A percentile compares a stretch with the other conserved stretches of the same genome.
Evolutionary conservation across 2,113 vertebrate genomes (phyloP).

Genomic region (Epinephelus fuscoguttatus): DNA sequence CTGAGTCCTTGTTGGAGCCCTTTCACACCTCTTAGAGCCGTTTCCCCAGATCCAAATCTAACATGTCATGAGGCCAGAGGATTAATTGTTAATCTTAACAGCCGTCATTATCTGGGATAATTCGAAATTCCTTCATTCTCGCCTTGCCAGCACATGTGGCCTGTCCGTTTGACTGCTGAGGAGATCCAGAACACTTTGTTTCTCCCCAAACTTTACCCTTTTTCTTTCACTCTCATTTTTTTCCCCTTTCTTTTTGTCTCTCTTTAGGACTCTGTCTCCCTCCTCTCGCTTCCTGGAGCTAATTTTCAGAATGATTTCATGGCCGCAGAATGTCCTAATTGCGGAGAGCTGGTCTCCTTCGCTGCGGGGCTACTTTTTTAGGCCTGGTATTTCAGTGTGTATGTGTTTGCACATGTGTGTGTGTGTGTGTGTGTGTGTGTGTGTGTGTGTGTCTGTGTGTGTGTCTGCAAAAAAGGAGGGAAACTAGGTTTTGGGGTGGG

Average conservation of each 20-base stretch:
- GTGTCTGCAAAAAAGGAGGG: constrained; percentile 61
- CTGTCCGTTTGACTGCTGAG: constrained; percentile 71
- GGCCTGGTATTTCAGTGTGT: constrained; percentile 63
- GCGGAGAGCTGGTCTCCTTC: constrained; percentile 80
- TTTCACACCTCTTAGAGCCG: constrained; percentile 61
- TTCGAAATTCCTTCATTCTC: constrained; percentile 71
- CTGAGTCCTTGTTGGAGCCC: constrained; percentile 60
- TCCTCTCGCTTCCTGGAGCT: constrained; percentile 81
- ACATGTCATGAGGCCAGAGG: constrained; percentile 80
- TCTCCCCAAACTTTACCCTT: constrained; percentile 58
- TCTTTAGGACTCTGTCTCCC: constrained; percentile 72
- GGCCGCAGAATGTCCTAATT: constrained; percentile 85
- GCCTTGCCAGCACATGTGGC: constrained; percentile 75
- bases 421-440: constrained; percentile 55
- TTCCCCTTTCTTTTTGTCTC: constrained; percentile 55
- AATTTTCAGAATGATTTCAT: constrained; percentile 86
- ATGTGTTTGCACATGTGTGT: constrained; percentile 38
- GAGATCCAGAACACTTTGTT: constrained; percentile 76
- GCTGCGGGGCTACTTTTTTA: constrained; percentile 80
- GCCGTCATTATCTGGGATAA: constrained; percentile 76
- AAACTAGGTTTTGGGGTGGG: constrained; percentile 71
- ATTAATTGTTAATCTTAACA: constrained; percentile 85
- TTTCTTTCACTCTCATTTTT: constrained; percentile 52
- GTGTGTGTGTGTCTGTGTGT: constrained; percentile 64
- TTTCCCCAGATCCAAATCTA: constrained; percentile 75